Conservation (phyloP, 64 coral and sea anemone species). For the Platygyra sinensis region DNA sequence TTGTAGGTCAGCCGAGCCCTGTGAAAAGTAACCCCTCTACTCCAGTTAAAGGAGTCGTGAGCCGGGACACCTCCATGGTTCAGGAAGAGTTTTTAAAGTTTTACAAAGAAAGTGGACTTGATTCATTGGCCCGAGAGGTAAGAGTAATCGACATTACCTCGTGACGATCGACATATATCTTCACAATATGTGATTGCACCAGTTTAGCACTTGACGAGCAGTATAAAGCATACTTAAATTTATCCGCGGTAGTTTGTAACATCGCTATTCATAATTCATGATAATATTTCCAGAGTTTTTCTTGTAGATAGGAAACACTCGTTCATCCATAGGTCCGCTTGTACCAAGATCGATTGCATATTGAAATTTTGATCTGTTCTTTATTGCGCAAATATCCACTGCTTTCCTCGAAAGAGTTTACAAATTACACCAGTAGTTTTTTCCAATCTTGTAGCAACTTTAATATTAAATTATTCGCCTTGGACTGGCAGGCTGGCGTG, state of each 20-base stretch:
- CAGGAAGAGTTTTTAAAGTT: slow-evolving; percentile 87
- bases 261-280: slow-evolving; percentile 74
- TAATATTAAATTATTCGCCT: not conserved
- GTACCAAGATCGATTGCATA: not conserved
- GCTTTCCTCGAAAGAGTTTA: not conserved
- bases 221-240: slow-evolving; percentile 59
- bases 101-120: slow-evolving; percentile 80
- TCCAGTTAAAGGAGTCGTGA: slow-evolving; percentile 70
- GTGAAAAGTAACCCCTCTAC: slow-evolving; percentile 82
- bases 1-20: slow-evolving; percentile 91
- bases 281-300: slow-evolving; percentile 45
- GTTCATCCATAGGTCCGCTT: not conserved
- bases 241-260: slow-evolving; percentile 59
- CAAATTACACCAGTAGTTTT: not conserved
- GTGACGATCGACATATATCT: not conserved
- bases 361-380: not conserved
- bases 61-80: slow-evolving; percentile 58
- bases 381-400: not conserved
- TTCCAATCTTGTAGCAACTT: not conserved
- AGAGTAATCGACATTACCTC: not conserved
- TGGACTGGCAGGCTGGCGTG: slow-evolving; percentile 76
- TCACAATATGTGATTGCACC: not conserved
- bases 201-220: slow-evolving; percentile 22
- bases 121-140: slow-evolving; percentile 88
- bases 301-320: not conserved